These are phyloP conservation scores for Tetramorium alpestre DNA, from an alignment of 1,140 invertebrate species.

Conservation along the genomic window DNA sequence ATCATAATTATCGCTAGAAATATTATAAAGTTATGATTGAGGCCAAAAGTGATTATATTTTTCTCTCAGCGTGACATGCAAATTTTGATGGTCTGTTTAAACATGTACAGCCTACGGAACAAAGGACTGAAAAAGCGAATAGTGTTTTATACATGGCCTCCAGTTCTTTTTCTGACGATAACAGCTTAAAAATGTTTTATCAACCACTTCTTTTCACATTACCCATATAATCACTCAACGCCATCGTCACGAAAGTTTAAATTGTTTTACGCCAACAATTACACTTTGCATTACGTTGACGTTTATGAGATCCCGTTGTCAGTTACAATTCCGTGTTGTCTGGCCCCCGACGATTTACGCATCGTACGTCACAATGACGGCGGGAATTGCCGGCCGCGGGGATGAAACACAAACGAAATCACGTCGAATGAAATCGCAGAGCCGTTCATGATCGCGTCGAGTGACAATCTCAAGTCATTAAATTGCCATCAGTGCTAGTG, in stretches of 20 bases:
- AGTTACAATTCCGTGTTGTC: slow-evolving; percentile 28
- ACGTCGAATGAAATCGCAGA: slow-evolving; percentile 45
- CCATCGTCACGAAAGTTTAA: slow-evolving; percentile 17
- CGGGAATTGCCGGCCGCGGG: slow-evolving; percentile 1
- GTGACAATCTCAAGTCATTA: slow-evolving; percentile 68
- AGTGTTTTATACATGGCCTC: not conserved
- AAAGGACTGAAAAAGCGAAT: not conserved
- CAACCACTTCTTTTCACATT: slow-evolving; percentile 13
- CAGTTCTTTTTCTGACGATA: not conserved
- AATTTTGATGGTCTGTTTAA: not conserved
- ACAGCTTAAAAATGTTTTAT: not conserved
- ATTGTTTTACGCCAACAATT: slow-evolving; percentile 34
- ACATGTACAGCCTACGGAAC: not conserved
- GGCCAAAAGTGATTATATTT: no score
- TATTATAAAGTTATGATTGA: no score
- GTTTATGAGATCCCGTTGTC: slow-evolving; percentile 53
- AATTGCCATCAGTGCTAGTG: slow-evolving; percentile 57
- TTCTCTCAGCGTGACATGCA: no score
- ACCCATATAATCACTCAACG: slow-evolving; percentile 30
- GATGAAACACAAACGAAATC: slow-evolving; percentile 66
- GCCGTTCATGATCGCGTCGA: slow-evolving; percentile 47
- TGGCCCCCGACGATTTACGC: slow-evolving; percentile 32
- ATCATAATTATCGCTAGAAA: no score
- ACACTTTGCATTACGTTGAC: slow-evolving; percentile 23
- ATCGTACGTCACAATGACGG: slow-evolving; percentile 14